Conservation (phyloP, 2,113 vertebrate species). For the Nothocercus julius region DNA sequence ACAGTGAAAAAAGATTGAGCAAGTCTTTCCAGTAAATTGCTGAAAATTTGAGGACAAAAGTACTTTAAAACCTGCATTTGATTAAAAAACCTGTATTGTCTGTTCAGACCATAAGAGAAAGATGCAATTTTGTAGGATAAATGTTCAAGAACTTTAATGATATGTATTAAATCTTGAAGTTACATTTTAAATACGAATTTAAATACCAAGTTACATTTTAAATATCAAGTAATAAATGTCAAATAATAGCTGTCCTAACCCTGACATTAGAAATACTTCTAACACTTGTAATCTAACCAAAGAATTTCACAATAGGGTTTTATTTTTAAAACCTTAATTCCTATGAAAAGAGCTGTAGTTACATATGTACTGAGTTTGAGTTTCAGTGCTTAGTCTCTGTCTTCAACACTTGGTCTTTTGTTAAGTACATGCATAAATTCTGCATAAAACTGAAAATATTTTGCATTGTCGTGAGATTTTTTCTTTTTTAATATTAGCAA, state of each 20-base stretch:
- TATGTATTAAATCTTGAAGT: neutral
- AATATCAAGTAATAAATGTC: neutral
- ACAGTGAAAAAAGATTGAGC: neutral
- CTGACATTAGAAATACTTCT: conserved; percentile 56
- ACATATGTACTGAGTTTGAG: neutral
- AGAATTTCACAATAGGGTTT: conserved; percentile 66
- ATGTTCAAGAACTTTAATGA: neutral
- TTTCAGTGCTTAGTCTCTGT: conserved; percentile 41
- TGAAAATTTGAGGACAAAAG: neutral
- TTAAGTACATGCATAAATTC: neutral
- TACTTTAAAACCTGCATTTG: neutral
- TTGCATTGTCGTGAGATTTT: neutral
- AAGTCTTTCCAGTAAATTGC: neutral
- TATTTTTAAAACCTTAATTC: conserved; percentile 44
- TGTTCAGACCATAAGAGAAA: neutral
- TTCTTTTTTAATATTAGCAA: neutral
- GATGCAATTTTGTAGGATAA: neutral
- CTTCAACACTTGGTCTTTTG: conserved; percentile 2
- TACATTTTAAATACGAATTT: neutral
- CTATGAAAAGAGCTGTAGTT: conserved; percentile 29
- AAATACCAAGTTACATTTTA: neutral
- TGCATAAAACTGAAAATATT: conserved; percentile 37
- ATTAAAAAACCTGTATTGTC: neutral
- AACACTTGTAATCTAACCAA: conserved; percentile 76
- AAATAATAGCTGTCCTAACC: conserved; percentile 28